Conservation (phyloP, 37 sponge, comb jelly and placozoan species). For the Chondrosia reniformis region DNA sequence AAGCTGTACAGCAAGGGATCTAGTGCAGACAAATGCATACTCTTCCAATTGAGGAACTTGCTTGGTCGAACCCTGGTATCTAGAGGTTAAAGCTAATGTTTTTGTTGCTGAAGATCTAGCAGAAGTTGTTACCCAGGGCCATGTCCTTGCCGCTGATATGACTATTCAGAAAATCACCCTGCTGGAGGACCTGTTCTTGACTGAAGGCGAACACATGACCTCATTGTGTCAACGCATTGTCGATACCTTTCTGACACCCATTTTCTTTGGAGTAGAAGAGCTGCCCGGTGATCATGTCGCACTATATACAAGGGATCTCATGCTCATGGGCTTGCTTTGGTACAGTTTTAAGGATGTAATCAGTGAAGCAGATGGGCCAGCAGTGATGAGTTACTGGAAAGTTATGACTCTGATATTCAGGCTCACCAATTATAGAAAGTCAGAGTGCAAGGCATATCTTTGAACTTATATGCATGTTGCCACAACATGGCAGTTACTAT, state of each 20-base stretch:
- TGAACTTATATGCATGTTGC: neutral
- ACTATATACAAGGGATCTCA: slow-evolving; percentile 9
- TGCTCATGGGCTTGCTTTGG: slow-evolving; percentile 16
- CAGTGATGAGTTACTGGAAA: slow-evolving; percentile 20
- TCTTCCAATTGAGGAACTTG: slow-evolving; percentile 50
- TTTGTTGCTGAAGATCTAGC: slow-evolving; percentile 32
- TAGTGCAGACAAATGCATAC: slow-evolving; percentile 30
- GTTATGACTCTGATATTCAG: slow-evolving; percentile 5
- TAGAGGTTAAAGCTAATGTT: slow-evolving; percentile 13
- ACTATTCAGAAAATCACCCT: neutral
- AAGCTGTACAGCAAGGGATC: slow-evolving; percentile 25
- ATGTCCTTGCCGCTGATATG: slow-evolving; percentile 44
- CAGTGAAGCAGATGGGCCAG: slow-evolving; percentile 20
- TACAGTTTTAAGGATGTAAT: slow-evolving; percentile 19
- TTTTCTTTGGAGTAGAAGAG: slow-evolving; percentile 1
- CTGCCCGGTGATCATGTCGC: slow-evolving; percentile 8
- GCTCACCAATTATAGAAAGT: slow-evolving; percentile 19
- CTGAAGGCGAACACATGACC: neutral
- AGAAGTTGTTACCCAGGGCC: slow-evolving; percentile 6
- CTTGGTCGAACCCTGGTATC: slow-evolving; percentile 40
- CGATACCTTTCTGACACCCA: slow-evolving; percentile 10
- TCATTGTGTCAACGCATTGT: slow-evolving; percentile 17
- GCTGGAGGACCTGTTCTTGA: slow-evolving; percentile 14
- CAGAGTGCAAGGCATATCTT: neutral
- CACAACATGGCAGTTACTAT: neutral